Base-by-base conservation (phyloP, 2,113 vertebrate species). In the Pelobates fuscus region DNA sequence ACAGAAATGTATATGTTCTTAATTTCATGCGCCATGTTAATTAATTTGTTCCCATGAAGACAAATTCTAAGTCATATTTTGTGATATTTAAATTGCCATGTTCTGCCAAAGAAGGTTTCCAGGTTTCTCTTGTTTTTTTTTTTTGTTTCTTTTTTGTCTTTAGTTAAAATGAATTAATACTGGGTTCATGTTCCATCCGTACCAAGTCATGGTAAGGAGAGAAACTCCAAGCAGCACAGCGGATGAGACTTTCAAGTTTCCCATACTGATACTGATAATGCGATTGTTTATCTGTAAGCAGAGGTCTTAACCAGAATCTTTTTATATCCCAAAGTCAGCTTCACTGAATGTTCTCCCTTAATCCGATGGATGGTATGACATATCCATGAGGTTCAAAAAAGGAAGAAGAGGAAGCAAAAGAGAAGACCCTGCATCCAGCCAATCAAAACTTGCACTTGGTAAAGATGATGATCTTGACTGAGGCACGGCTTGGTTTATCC, bases 401-500 rank as follows among this genome's bases (percentile, higher is more conserved):
- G 52, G 79, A 67, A 43, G 79, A 81, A 79, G 8, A 77, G 49
- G 2, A 66, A n/a, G 70, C 70, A 86, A 83, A 83, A 83, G 54
- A 41, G 84, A 86, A 83, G 83, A 69, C 86, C 88, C 88, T 88
- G 89, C 87, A 84, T 87, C 83, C 77, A 85, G 87, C 88, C 86
- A 78, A 89, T 91, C 70, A 80, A 89, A 91, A 91, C 92, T 92
- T 92, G 92, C 91, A 93, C 92, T 93, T 93, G 91, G 91, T 93
- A 94, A 92, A 93, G 91, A 92, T 94, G 95, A 96, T 91, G 91
- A 94, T 96, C 93, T 96, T 95, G 93, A 93, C 93, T 97, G 96
- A 98, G 97, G 97, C 97, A 99, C 97, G 92, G 96, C 95, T 97
- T 94, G 97, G 97, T 98, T 95, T 98, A 93, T 94, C 93, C 92